Conservation (phyloP, 2,797 vertebrate genomes). For the Tarsius wallacei region DNA sequence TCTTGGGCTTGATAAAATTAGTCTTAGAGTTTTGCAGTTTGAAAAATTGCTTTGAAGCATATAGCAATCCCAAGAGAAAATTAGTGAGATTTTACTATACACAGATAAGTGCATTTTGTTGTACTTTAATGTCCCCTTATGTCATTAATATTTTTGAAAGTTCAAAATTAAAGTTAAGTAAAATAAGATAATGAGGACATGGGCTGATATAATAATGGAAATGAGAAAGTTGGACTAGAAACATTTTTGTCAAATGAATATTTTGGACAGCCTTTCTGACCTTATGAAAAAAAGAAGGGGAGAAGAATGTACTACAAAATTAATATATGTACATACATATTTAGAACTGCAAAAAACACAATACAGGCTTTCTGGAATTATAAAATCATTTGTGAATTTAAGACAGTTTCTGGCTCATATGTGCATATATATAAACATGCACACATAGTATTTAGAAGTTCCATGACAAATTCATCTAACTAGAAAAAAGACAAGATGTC, state of each 20-base stretch:
- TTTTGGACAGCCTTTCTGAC: background rate
- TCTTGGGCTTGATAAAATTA: background rate
- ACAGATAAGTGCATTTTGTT: background rate
- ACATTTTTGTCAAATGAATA: background rate
- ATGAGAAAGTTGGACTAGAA: background rate
- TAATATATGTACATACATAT: background rate
- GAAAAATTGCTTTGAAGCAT: background rate
- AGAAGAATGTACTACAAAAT: background rate
- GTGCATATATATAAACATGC: background rate
- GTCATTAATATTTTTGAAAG: background rate
- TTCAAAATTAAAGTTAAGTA: background rate
- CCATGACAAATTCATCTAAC: background rate
- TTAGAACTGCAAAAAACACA: background rate
- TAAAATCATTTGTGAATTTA: slow-evolving; percentile 2
- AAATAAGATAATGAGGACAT: background rate
- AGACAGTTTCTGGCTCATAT: background rate
- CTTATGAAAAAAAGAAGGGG: background rate
- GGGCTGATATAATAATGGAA: background rate
- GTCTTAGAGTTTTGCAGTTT: background rate
- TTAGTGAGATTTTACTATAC: background rate
- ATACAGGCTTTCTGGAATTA: background rate
- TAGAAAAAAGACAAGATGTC: background rate
- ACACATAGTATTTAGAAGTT: background rate
- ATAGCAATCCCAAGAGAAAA: background rate
- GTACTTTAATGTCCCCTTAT: background rate